A percentile compares a stretch with the other conserved stretches of the same genome.
These are phyloP conservation scores for Andrena chrysosceles DNA, from an alignment of 2,888 invertebrate genomes.

Conservation along the genomic window DNA sequence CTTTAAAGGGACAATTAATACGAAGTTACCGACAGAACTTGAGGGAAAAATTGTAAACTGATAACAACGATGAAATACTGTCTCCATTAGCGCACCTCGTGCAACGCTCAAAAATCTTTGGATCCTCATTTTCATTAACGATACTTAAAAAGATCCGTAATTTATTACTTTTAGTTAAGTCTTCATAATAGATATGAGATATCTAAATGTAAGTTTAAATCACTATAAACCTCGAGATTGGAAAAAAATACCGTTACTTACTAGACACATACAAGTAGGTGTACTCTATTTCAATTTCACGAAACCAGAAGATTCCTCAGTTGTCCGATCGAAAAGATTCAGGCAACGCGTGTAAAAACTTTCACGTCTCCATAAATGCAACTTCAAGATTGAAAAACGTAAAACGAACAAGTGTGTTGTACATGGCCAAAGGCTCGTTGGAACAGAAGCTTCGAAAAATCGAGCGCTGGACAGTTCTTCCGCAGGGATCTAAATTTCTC, in stretches of 20 bases:
- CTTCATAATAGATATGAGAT: constrained; percentile 39
- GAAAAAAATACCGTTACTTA: constrained; percentile 15
- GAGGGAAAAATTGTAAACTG: not conserved
- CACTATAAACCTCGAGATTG: constrained; percentile 25
- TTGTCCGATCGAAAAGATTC: not conserved
- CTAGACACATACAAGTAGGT: constrained; percentile 14
- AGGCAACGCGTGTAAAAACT: constrained; percentile 13
- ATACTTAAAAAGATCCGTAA: constrained; percentile 14
- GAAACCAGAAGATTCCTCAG: constrained; percentile 1
- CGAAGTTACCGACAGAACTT: not conserved
- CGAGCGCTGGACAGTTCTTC: not conserved
- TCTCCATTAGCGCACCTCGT: not conserved
- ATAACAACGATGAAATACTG: constrained; percentile 13
- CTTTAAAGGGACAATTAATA: not conserved
- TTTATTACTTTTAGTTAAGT: constrained; percentile 23
- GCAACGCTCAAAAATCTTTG: constrained; percentile 9
- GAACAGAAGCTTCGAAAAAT: not conserved
- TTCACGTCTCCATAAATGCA: not conserved
- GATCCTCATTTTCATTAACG: constrained; percentile 6
- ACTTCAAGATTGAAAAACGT: not conserved
- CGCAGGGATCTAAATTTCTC: too few relatives aligned
- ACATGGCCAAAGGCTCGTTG: constrained; percentile 4
- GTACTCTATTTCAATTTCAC: constrained; percentile 8
- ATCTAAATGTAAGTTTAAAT: constrained; percentile 39
- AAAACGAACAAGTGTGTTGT: not conserved